Base-by-base conservation (phyloP, 2,888 invertebrate species). In the Nomada ruficornis region DNA sequence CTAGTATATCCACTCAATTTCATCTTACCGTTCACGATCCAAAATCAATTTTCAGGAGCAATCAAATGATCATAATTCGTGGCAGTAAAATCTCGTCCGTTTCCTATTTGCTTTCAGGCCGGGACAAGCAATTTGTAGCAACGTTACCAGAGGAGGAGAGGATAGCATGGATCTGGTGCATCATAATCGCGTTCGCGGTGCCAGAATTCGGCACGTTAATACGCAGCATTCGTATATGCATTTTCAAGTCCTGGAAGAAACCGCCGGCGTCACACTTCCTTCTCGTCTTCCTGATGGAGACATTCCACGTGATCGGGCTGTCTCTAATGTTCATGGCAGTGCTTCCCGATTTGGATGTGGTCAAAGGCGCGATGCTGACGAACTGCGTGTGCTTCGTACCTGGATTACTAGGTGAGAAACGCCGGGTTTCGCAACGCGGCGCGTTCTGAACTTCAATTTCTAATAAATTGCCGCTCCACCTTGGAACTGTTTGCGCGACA, bases 361-460 rank as follows among this genome's bases (percentile, higher is more conserved):
- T 99, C 74, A 98, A 98, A 94, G 99, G 98, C 59, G 98, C 98
- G 54, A 98, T 99, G 98, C 95, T 99, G 86, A 98, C 98, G 42
- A 99, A 98, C 94, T 98, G 98, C 90, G 96, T 99, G 73, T 99
- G 98, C 93, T 96, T 99, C 89, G 95, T 99, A 59, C 99, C 99
- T 2, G 97, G 97, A 23, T 94, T 96, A 76, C 94, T 96, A 82
- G 96, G 96, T 95, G 93, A 94, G 57, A 18, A 3, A 59, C 29
- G 18, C n/a, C 4, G 26, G 18, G 10, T 44, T 67, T 65, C 52
- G 9, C 36, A 67, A 67, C 11, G n/a, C 4, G 2, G 1, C 15
- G 2, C 7, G 15, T 57, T 57, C 26, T 44, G 13, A 18, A n/a
- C n/a, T 50, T 50, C 20, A 47, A 36, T 67, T 29, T 57, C 7